Evolutionary conservation across 2,113 vertebrate genomes (phyloP).

Genomic region (Andinoacara biseriatus): DNA sequence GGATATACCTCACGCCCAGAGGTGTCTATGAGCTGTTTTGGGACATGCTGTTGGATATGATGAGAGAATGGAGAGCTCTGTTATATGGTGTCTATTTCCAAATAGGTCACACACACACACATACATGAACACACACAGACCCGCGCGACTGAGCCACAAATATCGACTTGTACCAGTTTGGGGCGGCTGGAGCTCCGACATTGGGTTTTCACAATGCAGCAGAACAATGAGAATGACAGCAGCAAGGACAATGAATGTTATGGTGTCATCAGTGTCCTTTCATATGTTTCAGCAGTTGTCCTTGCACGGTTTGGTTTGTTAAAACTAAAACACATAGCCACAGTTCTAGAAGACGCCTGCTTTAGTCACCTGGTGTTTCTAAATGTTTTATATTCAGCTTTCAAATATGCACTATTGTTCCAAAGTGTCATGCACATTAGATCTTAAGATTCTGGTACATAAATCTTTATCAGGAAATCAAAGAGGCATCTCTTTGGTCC

Average conservation of each 20-base stretch:
- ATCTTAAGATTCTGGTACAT: background rate
- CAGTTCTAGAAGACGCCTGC: background rate
- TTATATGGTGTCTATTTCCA: conserved; percentile 34
- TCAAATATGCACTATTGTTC: background rate
- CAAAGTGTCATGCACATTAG: background rate
- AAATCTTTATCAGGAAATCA: background rate
- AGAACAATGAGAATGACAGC: conserved; percentile 9
- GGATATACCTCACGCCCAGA: conserved; percentile 12
- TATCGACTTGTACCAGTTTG: conserved; percentile 45
- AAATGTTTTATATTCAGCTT: background rate
- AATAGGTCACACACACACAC: background rate
- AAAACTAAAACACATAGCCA: background rate
- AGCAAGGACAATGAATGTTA: conserved; percentile 30
- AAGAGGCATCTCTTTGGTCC: background rate
- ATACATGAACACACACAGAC: background rate
- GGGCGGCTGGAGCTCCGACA: conserved; percentile 19
- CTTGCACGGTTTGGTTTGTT: background rate
- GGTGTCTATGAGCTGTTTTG: conserved; percentile 34
- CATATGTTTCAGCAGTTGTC: conserved; percentile 22
- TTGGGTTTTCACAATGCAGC: conserved; percentile 31
- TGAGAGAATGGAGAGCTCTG: conserved; percentile 32
- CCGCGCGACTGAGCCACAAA: background rate
- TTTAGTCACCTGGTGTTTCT: background rate
- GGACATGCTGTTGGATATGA: conserved; percentile 2
- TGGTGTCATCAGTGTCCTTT: conserved; percentile 40